Base-by-base conservation (phyloP, 2,113 vertebrate genomes). In the Galbula dea region DNA sequence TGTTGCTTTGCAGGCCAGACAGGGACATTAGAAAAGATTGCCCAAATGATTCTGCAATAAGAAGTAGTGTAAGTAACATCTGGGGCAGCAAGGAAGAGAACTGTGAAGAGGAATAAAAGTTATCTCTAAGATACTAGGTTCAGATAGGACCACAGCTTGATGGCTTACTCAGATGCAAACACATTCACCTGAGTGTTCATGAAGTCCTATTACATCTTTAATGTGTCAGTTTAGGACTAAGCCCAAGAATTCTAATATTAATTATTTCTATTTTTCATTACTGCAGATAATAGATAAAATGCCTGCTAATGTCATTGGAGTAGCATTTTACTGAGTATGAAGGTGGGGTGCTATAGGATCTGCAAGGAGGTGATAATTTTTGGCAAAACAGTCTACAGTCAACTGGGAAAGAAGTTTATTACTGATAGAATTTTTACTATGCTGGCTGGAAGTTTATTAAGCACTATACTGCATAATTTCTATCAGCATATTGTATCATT, bases 371-470 rank as follows among this genome's bases (percentile, higher is more conserved):
- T 74, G 84, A 88, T 86, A 89, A 89, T 51, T 94, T 94, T 75
- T 93, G 87, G 69, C 71, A 85, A 73, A 30, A 37, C n/a, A 79
- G 63, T 71, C 81, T 94, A 88, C 85, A 93, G 77, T 95, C 85
- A 95, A 37, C 76, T 87, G 86, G 72, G 86, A 94, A 84, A 92
- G 43, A 63, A 94, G 61, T 95, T 97, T 94, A 94, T 94, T 93
- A 80, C 86, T 89, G 66, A 77, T 34, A 86, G 83, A 73, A 61
- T 37, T 92, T 94, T 96, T 95, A 93, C 63, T 95, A 65, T 91
- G 55, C 90, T 92, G 69, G 81, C 59, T 93, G 39, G 92, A 96
- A 94, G 86, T 96, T 96, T 97, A 97, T 96, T 96, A 95, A 96
- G 73, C 88, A 87, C 81, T 95, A 86, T 72, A 71, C 65, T 83